phyloP scores from a whole-genome alignment of 1,140 invertebrate genomes.

The Drosophila kurseongensis region DNA sequence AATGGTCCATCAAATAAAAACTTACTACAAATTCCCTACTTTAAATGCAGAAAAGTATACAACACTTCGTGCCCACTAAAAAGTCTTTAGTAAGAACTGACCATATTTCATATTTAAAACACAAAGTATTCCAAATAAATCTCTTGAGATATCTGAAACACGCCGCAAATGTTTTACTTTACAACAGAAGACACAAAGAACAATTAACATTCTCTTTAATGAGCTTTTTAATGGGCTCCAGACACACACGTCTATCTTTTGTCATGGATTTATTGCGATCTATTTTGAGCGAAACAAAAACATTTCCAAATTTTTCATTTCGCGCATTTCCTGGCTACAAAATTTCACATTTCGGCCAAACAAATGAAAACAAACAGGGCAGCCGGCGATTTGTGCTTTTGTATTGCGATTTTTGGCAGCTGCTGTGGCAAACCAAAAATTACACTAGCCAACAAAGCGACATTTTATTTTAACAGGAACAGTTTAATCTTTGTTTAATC shows the following conservation, averaged over 20 bases:
- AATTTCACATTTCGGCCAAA: constrained; percentile 55
- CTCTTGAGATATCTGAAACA: constrained; percentile 6
- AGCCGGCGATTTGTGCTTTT: constrained; percentile 50
- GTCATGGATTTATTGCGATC: constrained; percentile 45
- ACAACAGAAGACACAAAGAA: constrained; percentile 39
- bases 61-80: background rate
- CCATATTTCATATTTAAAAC: background rate
- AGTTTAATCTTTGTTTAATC: too few species aligned
- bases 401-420: constrained; percentile 64
- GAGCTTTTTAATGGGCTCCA: constrained; percentile 42
- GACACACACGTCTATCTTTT: constrained; percentile 39
- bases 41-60: background rate
- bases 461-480: background rate
- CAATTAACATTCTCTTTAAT: constrained; percentile 45
- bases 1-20: too few species aligned
- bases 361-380: constrained; percentile 69
- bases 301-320: constrained; percentile 37
- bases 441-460: constrained; percentile 24
- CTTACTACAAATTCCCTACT: too few species aligned
- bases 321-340: constrained; percentile 24
- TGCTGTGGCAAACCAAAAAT: constrained; percentile 42
- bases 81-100: background rate
- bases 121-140: constrained; percentile 1
- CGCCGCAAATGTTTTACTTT: constrained; percentile 24
- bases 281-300: constrained; percentile 45